Base-by-base conservation (phyloP, 2,797 vertebrate genomes). In the Oreochromis mossambicus region DNA sequence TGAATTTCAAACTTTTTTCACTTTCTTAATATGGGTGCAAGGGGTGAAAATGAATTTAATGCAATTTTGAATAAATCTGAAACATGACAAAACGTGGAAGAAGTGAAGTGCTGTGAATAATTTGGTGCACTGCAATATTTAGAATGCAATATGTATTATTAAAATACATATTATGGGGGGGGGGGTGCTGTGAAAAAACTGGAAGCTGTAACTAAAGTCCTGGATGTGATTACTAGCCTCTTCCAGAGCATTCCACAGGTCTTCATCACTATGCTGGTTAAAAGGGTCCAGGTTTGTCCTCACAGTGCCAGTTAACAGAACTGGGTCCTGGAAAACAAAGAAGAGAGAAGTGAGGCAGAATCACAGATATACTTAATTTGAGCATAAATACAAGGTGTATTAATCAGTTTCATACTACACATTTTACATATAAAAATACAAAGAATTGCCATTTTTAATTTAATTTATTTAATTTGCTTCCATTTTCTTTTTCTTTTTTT, bases 221-320 rank as follows among this genome's bases (percentile, higher is more conserved):
- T 8, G 29, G 41, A 14, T 26, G 32, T 13, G 38, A 61, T 46
- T 51, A 36, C 94, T 94, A 93, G 26, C 98, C 97, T 98, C 97
- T 84, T 97, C 86, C 86, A 98, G 94, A 81, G 97, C 96, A 8
- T 94, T 97, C 98, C 98, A 99, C 77, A 99, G 93, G 46, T 98
- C 97, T 41, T 97, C 96, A 38, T 98, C 98, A 0, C 95, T 93
- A 90, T 98, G 96, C 82, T 98, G 95, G 48, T 86, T 91, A 88
- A 99, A 98, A 63, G 98, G 98, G 94, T 98, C 98, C 86, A 98
- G 94, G 90, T 99, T 98, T 90, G 97, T 98, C 89, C 97, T 97
- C 97, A 99, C 97, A 4, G 97, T 97, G 86, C 96, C 97, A 48
- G 97, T 97, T 89, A 98, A 98, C 84, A 99, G 94, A 88, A 98